Evolutionary conservation across 2,888 invertebrate species (phyloP).

Genomic region (Phytoseiulus persimilis): DNA sequence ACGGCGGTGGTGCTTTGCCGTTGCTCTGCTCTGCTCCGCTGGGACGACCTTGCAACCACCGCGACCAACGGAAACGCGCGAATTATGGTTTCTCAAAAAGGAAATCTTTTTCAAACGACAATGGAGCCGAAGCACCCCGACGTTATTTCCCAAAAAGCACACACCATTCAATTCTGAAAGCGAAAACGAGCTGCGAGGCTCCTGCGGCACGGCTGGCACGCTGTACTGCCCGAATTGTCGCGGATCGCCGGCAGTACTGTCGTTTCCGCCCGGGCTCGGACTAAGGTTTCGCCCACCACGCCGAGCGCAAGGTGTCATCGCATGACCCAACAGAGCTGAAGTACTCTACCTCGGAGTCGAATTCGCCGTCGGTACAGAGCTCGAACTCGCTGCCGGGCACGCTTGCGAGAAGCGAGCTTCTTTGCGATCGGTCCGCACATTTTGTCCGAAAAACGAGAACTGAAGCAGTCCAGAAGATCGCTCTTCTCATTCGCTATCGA

Average conservation of each 20-base stretch:
- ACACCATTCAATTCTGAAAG: neutral
- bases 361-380: no score
- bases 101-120: neutral
- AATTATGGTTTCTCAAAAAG: slow-evolving; percentile 5
- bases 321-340: no score
- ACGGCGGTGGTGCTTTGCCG: neutral
- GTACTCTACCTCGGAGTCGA: no score
- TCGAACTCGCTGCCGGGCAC: no score
- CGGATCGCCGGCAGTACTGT: no score
- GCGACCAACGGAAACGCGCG: neutral
- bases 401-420: no score
- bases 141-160: neutral
- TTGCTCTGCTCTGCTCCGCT: neutral
- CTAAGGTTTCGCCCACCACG: no score
- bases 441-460: neutral
- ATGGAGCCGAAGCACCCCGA: neutral
- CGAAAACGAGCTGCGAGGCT: neutral
- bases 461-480: neutral
- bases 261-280: no score
- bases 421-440: neutral
- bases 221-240: no score
- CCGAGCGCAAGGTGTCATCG: no score
- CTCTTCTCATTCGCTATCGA: neutral
- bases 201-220: neutral
- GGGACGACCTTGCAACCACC: neutral